Percentiles rank a stretch among this genome's conserved stretches.
phyloP scores from a whole-genome alignment of 1,140 invertebrate species.

The Brachionus rotundiformis region DNA sequence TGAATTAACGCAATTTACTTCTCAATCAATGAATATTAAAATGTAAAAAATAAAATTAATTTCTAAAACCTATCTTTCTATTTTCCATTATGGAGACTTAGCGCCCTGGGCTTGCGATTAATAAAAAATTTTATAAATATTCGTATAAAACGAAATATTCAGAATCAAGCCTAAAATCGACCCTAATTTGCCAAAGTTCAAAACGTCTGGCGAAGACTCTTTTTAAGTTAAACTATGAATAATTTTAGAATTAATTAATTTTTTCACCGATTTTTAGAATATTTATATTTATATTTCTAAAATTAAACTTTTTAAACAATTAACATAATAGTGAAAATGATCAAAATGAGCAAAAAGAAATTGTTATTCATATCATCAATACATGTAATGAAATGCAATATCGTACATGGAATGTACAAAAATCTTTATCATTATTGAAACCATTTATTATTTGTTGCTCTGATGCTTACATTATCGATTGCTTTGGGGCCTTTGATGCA shows the following conservation, averaged over 20 bases:
- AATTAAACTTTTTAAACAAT: too few species aligned
- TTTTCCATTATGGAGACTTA: background rate
- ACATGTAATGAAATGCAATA: conserved; percentile 30
- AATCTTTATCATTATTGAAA: background rate
- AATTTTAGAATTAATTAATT: background rate
- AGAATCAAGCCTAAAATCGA: background rate
- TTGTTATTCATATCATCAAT: too few species aligned
- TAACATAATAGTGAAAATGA: too few species aligned
- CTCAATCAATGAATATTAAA: background rate
- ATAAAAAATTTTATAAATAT: background rate
- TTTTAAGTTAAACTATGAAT: background rate
- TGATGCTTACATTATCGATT: conserved; percentile 30
- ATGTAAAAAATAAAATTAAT: background rate
- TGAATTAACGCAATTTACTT: background rate
- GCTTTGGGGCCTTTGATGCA: conserved; percentile 22
- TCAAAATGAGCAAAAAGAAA: too few species aligned
- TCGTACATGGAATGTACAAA: background rate
- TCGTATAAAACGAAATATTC: background rate
- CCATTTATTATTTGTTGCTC: conserved; percentile 25
- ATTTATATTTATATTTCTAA: background rate
- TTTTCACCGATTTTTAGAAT: background rate
- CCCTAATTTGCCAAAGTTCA: background rate
- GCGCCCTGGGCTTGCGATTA: background rate
- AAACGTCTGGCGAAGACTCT: background rate
- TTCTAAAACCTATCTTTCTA: background rate